phyloP scores from a whole-genome alignment of 1,140 invertebrate genomes.

The Drosophila miranda region DNA sequence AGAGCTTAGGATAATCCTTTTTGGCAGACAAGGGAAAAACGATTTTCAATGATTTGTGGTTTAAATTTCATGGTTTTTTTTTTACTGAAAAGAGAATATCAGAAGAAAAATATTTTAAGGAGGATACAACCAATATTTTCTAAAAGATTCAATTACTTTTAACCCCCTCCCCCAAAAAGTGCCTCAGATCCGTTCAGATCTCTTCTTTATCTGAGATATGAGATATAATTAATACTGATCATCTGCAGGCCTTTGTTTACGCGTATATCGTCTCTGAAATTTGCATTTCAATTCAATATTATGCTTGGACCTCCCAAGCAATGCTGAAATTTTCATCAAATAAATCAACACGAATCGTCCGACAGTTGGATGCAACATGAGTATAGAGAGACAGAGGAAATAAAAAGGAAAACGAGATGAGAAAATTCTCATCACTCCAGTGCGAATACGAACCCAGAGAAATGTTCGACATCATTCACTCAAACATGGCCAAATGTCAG shows the following conservation, averaged over 20 bases:
- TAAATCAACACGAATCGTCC: constrained; percentile 58
- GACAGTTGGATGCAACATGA: constrained; percentile 50
- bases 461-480: constrained; percentile 51
- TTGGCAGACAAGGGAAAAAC: background rate
- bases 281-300: constrained; percentile 51
- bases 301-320: constrained; percentile 14
- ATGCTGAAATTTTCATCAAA: constrained; percentile 46
- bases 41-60: background rate
- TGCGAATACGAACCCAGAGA: constrained; percentile 8
- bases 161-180: too few species aligned
- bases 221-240: constrained; percentile 9
- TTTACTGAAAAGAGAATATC: too few species aligned
- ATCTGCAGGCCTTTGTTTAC: constrained; percentile 41
- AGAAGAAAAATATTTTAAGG: too few species aligned
- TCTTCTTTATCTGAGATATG: background rate
- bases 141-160: too few species aligned
- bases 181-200: background rate
- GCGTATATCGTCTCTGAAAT: constrained; percentile 19
- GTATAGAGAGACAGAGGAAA: constrained; percentile 7
- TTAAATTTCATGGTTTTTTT: too few species aligned
- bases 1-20: too few species aligned
- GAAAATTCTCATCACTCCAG: constrained; percentile 27
- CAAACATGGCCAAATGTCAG: constrained; percentile 53
- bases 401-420: constrained; percentile 11
- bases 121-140: too few species aligned